These are phyloP conservation scores for Temnothorax unifasciatus DNA, from an alignment of 2,888 invertebrate genomes.

Conservation along the genomic window DNA sequence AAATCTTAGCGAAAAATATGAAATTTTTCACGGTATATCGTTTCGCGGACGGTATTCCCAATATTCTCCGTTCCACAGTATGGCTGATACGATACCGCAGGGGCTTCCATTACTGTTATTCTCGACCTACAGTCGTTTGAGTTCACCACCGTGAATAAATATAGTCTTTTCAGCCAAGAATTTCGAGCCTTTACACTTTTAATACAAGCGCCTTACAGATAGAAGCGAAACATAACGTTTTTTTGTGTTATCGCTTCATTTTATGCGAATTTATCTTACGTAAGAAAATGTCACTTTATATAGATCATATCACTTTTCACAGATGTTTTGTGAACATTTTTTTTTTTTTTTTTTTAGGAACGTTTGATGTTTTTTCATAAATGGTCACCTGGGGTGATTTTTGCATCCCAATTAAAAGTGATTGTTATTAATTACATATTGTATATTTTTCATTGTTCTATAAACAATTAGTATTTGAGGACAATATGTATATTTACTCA, in stretches of 20 bases:
- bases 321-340: not conserved
- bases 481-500: no score
- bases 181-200: constrained; percentile 26
- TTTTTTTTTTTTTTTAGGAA: no score
- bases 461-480: no score
- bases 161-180: constrained; percentile 8
- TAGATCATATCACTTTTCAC: not conserved
- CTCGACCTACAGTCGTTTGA: constrained; percentile 24
- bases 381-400: no score
- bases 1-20: constrained; percentile 36
- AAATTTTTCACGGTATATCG: constrained; percentile 59
- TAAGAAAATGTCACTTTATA: no score
- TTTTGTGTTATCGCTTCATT: not conserved
- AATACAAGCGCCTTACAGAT: not conserved
- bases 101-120: constrained; percentile 32
- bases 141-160: constrained; percentile 39
- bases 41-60: constrained; percentile 68
- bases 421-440: no score
- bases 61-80: constrained; percentile 57
- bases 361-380: no score
- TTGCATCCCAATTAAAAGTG: no score
- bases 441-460: no score
- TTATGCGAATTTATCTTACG: constrained; percentile 1
- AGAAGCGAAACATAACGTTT: not conserved
- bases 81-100: constrained; percentile 25